These are phyloP conservation scores for Galleria mellonella DNA, from an alignment of 1,140 invertebrate species.

Conservation along the genomic window DNA sequence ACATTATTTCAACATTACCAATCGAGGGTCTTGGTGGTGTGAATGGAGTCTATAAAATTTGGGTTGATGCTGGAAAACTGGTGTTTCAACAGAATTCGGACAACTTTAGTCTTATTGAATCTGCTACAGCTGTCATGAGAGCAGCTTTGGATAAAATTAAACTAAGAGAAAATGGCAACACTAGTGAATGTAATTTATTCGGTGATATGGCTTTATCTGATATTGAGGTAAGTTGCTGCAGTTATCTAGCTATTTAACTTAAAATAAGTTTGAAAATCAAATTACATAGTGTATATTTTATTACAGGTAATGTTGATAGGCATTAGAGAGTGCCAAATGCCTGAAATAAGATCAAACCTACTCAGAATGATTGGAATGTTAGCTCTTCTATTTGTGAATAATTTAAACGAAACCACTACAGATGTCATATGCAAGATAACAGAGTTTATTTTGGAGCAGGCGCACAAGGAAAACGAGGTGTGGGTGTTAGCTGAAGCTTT, in stretches of 20 bases:
- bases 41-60: slow-evolving; percentile 71
- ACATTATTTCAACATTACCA: slow-evolving; percentile 77
- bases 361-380: slow-evolving; percentile 81
- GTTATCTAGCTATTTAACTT: too few species aligned
- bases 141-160: slow-evolving; percentile 75
- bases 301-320: slow-evolving; percentile 77
- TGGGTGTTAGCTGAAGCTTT: slow-evolving; percentile 84
- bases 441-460: slow-evolving; percentile 73
- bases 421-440: slow-evolving; percentile 57
- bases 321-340: slow-evolving; percentile 71
- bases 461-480: slow-evolving; percentile 74
- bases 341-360: slow-evolving; percentile 80
- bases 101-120: slow-evolving; percentile 75
- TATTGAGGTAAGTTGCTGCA: slow-evolving; percentile 63
- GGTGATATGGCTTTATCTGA: slow-evolving; percentile 59
- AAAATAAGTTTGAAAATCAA: too few species aligned
- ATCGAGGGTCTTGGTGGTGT: slow-evolving; percentile 77
- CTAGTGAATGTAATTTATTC: slow-evolving; percentile 48
- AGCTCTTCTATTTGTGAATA: slow-evolving; percentile 57
- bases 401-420: slow-evolving; percentile 41
- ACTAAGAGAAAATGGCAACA: slow-evolving; percentile 39
- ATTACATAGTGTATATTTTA: slow-evolving; percentile 10
- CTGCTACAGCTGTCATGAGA: slow-evolving; percentile 79
- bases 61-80: slow-evolving; percentile 76
- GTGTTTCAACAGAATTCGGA: slow-evolving; percentile 71